Percentiles rank a stretch among this genome's conserved stretches.
These are phyloP conservation scores for Tipula confusa DNA, from an alignment of 2,888 invertebrate genomes.

Conservation along the genomic window DNA sequence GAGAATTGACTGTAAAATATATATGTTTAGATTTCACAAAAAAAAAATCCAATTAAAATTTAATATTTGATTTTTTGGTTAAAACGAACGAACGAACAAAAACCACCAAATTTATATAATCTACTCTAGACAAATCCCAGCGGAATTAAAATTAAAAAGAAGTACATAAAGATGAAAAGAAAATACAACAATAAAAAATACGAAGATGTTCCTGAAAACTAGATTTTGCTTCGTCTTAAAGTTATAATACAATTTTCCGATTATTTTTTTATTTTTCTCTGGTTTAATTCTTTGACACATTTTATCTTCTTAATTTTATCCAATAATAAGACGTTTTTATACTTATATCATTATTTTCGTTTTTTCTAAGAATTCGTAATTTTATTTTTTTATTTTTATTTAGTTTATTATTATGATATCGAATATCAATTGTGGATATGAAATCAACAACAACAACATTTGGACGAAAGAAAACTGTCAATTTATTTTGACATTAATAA, in stretches of 20 bases:
- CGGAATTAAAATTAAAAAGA: not conserved
- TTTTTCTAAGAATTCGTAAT: not conserved
- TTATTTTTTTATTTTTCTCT: not conserved
- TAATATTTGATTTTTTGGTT: slow-evolving; percentile 20
- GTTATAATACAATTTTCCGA: not conserved
- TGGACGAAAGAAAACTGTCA: not conserved
- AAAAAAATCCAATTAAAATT: slow-evolving; percentile 14
- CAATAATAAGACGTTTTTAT: not conserved
- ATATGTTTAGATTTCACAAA: not conserved
- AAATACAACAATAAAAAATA: not conserved
- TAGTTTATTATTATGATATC: not conserved
- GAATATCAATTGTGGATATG: not conserved
- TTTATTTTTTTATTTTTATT: not conserved
- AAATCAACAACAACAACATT: not conserved
- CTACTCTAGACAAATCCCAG: not conserved
- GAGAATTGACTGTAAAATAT: not conserved
- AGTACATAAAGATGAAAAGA: not conserved
- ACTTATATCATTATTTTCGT: not conserved
- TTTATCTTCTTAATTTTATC: slow-evolving; percentile 14
- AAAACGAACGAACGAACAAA: not conserved
- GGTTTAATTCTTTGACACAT: not conserved
- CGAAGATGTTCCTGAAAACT: too few relatives aligned
- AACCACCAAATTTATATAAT: not conserved
- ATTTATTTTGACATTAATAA: not conserved
- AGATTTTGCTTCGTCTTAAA: not conserved